Evolutionary conservation across 2,113 vertebrate species (phyloP), one percentile per base, ranked within the genome.

Genomic region (Paralichthys olivaceus): DNA sequence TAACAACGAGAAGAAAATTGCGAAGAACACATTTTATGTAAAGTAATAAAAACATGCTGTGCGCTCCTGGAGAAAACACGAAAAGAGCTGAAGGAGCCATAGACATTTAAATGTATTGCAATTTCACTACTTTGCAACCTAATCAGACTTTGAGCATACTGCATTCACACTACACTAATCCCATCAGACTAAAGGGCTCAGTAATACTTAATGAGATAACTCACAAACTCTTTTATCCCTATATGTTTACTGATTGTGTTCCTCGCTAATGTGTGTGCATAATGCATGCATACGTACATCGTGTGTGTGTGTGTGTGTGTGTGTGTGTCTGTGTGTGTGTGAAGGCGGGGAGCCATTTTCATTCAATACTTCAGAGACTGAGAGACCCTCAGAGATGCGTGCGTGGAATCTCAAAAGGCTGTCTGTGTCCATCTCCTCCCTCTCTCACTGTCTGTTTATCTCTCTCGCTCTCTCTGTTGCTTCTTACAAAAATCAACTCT

Each of bases 371-470:
- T 86, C 75, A 83, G 88, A 90, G 92, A 89, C 85, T 49, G 70
- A 86, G 85, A 88, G 79, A 90, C 79, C 81, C 84, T 89, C 75
- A 87, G 72, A 73, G 77, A 85, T 69, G 84, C 91, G 92, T 93
- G 92, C 88, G 87, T 69, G 66, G 93, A 93, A 93, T 94, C 84
- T 91, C 80, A 94, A 94, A 85, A 90, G 76, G 63, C 77, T 65
- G 89, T 72, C 85, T 89, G 77, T 91, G 88, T 89, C 89, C 88
- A 77, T 86, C 77, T 68, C 66, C 72, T 67, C 67, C 47, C 29
- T 75, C 56, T 58, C 54, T 49, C 19, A 17, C 49, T 59, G 78
- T 80, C 85, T 83, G 81, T 65, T 71, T 60, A 72, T 75, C 77
- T 78, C 77, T 78, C 67, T 45, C 76, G 19, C 26, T 72, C 60